These are phyloP conservation scores for Andrena marginata DNA, from an alignment of 2,888 invertebrate species.

Conservation along the genomic window DNA sequence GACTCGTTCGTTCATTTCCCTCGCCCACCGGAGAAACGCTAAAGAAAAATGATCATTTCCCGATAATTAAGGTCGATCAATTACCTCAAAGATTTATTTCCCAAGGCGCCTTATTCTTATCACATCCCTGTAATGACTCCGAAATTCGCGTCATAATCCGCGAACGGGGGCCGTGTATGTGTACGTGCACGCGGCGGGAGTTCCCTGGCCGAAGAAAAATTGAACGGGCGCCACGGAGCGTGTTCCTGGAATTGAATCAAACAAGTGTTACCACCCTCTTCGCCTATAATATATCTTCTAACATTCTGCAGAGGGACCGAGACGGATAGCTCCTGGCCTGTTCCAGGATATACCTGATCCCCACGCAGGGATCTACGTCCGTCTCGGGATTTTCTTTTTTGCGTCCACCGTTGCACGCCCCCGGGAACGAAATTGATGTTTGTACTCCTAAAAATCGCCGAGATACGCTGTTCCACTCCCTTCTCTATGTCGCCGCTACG, in stretches of 20 bases:
- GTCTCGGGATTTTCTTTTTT: slow-evolving; percentile 67
- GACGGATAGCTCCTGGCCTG: slow-evolving; percentile 75
- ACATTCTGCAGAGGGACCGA: slow-evolving; percentile 74
- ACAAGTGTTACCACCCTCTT: slow-evolving; percentile 81
- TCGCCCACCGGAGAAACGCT: neutral
- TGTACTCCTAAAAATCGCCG: slow-evolving; percentile 63
- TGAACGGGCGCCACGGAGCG: slow-evolving; percentile 75
- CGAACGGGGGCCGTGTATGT: slow-evolving; percentile 4
- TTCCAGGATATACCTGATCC: slow-evolving; percentile 71
- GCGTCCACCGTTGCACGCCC: slow-evolving; percentile 58
- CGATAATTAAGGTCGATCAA: slow-evolving; percentile 27
- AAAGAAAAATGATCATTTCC: slow-evolving; percentile 15
- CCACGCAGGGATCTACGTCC: slow-evolving; percentile 64
- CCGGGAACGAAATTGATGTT: slow-evolving; percentile 65
- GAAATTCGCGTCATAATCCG: slow-evolving; percentile 42
- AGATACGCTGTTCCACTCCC: slow-evolving; percentile 40
- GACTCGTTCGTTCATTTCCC: neutral
- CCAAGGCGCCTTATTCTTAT: slow-evolving; percentile 27
- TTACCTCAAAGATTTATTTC: slow-evolving; percentile 19
- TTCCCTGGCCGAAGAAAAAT: slow-evolving; percentile 76
- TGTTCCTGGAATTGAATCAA: slow-evolving; percentile 82
- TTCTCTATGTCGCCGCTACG: slow-evolving; percentile 30
- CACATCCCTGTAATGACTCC: slow-evolving; percentile 35
- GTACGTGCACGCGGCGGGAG: slow-evolving; percentile 31
- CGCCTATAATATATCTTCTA: slow-evolving; percentile 79